Conservation (phyloP, 2,888 invertebrate genomes). For the Priocnemis perturbator region DNA sequence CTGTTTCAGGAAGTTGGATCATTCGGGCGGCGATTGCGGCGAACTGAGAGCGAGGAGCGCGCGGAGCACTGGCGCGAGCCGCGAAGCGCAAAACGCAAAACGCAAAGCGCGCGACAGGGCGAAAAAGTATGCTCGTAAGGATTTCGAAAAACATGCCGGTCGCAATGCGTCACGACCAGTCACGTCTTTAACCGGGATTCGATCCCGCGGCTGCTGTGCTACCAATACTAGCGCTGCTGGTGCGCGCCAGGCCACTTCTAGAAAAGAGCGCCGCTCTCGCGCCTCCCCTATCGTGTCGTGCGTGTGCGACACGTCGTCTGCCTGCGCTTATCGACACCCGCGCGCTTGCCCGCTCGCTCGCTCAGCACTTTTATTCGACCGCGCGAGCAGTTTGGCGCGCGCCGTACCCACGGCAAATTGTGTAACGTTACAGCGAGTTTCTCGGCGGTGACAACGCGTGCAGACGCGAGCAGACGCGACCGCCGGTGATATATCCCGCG, state of each 20-base stretch:
- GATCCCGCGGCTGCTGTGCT: conserved; percentile 15
- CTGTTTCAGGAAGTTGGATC: conserved; percentile 49
- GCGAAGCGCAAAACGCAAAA: too few relatives aligned
- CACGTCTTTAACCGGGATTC: conserved; percentile 6
- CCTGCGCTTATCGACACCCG: conserved; percentile 38
- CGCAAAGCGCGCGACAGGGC: too few relatives aligned
- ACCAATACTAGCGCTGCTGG: conserved; percentile 3
- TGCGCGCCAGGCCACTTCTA: conserved; percentile 29
- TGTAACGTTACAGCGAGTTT: neutral
- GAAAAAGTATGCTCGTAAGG: too few relatives aligned
- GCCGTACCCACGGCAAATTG: neutral
- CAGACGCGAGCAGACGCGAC: conserved; percentile 26
- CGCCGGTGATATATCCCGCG: conserved; percentile 49
- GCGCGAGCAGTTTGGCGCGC: conserved; percentile 1
- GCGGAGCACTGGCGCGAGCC: conserved; percentile 36
- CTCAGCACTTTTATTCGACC: conserved; percentile 17
- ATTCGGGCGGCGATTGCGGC: conserved; percentile 46
- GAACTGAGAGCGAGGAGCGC: conserved; percentile 47
- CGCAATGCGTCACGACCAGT: neutral
- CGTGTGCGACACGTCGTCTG: conserved; percentile 25
- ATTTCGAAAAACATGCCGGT: conserved; percentile 4
- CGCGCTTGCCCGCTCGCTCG: too few relatives aligned
- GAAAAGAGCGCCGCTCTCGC: conserved; percentile 41
- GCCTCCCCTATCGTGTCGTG: neutral
- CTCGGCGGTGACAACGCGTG: conserved; percentile 33